phyloP scores from a whole-genome alignment of 23 tunicate species.

The Aplidium turbinatum region DNA sequence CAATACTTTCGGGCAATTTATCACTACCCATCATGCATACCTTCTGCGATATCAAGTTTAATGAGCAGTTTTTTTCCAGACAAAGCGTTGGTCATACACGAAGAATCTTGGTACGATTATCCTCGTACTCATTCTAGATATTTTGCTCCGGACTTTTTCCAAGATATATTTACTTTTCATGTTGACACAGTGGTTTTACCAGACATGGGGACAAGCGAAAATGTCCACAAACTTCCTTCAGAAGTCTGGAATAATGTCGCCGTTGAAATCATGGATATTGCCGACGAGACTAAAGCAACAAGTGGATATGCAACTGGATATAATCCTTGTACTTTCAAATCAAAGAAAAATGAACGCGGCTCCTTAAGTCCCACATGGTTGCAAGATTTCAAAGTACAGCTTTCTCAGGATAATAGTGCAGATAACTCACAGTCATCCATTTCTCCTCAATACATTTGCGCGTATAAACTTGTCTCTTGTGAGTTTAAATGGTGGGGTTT shows the following conservation, averaged over 20 bases:
- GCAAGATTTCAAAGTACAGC: background rate
- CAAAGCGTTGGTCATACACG: conserved; percentile 42
- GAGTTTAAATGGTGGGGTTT: conserved; percentile 50
- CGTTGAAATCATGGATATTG: conserved; percentile 31
- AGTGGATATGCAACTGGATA: background rate
- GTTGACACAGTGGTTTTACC: conserved; percentile 54
- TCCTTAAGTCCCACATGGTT: conserved; percentile 43
- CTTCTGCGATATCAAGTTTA: conserved; percentile 1
- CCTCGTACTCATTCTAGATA: conserved; percentile 51
- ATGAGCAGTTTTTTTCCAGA: conserved; percentile 44
- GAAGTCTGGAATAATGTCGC: conserved; percentile 30
- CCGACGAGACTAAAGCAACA: background rate
- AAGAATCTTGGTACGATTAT: conserved; percentile 57
- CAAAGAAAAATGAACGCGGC: conserved; percentile 36
- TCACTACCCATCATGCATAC: conserved; percentile 53
- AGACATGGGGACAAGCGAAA: conserved; percentile 52
- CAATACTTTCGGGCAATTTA: conserved; percentile 36
- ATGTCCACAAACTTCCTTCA: conserved; percentile 41
- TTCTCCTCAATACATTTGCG: conserved; percentile 25
- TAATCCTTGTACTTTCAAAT: conserved; percentile 24
- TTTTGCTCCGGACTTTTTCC: conserved; percentile 28
- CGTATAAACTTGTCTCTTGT: conserved; percentile 62
- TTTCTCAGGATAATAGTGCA: background rate
- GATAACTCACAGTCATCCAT: background rate
- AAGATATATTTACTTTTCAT: conserved; percentile 17